Evolutionary conservation across 2,888 invertebrate genomes (phyloP).

Genomic region (Ophioninae sp.): DNA sequence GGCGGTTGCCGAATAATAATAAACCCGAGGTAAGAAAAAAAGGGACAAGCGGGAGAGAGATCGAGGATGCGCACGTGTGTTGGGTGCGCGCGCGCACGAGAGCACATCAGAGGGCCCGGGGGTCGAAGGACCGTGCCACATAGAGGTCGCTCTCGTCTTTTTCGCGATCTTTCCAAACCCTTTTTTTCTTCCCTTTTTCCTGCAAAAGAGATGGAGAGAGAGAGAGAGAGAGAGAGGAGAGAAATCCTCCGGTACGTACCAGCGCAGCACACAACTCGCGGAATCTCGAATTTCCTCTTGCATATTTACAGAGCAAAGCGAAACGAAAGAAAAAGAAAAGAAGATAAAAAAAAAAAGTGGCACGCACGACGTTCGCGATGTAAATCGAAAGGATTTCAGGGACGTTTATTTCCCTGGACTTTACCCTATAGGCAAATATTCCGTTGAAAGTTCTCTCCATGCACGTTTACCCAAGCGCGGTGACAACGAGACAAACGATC

Average conservation of each 20-base stretch:
- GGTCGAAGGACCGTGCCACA: constrained; percentile 59
- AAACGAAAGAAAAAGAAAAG: background rate
- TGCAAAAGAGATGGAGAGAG: background rate
- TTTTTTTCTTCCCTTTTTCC: background rate
- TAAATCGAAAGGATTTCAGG: constrained; percentile 53
- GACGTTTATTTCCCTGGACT: constrained; percentile 37
- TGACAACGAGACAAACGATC: constrained; percentile 75
- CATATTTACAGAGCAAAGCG: constrained; percentile 19
- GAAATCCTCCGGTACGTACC: constrained; percentile 26
- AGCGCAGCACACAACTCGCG: constrained; percentile 6
- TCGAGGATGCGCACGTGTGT: constrained; percentile 43
- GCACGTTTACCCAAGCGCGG: constrained; percentile 61
- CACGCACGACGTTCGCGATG: constrained; percentile 42
- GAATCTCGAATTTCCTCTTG: constrained; percentile 63
- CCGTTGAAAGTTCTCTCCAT: constrained; percentile 19
- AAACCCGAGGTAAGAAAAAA: constrained; percentile 67
- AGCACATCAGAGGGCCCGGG: constrained; percentile 51
- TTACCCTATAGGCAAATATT: constrained; percentile 46
- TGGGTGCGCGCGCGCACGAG: constrained; percentile 37
- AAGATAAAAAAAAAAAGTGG: constrained; percentile 15
- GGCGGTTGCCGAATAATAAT: constrained; percentile 78
- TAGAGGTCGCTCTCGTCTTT: constrained; percentile 48
- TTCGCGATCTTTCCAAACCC: constrained; percentile 25
- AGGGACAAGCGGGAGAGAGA: background rate
- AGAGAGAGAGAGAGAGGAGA: too few relatives aligned